Percentiles rank a stretch among this genome's conserved stretches.
Conservation (phyloP, 2,113 vertebrate species). For the Ceratotherium simum region DNA sequence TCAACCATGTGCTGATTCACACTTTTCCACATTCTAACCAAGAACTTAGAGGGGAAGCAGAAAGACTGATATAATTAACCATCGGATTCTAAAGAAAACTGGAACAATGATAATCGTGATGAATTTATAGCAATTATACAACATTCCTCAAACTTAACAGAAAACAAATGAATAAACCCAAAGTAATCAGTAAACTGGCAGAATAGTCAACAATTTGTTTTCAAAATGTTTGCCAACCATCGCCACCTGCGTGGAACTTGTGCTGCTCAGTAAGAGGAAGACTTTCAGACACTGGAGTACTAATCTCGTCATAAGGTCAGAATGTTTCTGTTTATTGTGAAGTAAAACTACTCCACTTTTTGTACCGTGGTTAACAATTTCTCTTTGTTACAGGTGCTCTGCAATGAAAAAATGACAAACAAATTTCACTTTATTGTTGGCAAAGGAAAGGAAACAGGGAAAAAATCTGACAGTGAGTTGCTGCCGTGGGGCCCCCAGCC, state of each 20-base stretch:
- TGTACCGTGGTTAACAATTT: neutral
- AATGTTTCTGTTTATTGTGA: neutral
- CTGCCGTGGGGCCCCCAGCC: neutral
- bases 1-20: neutral
- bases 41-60: neutral
- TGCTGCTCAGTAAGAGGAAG: neutral
- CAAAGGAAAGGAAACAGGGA: neutral
- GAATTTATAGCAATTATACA: neutral
- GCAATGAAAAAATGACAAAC: neutral
- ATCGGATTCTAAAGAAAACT: conserved; percentile 19
- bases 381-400: neutral
- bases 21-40: neutral
- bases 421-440: neutral
- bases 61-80: neutral
- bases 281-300: neutral
- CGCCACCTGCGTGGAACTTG: conserved; percentile 32
- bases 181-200: conserved; percentile 54
- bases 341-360: conserved; percentile 18
- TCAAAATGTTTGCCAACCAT: neutral
- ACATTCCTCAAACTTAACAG: neutral
- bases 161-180: conserved; percentile 55
- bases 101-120: conserved; percentile 41
- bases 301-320: neutral
- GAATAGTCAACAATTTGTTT: conserved; percentile 42
- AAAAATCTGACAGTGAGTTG: neutral